These are phyloP conservation scores for Apteryx owenii DNA, from an alignment of 2,113 vertebrate species.

Conservation along the genomic window DNA sequence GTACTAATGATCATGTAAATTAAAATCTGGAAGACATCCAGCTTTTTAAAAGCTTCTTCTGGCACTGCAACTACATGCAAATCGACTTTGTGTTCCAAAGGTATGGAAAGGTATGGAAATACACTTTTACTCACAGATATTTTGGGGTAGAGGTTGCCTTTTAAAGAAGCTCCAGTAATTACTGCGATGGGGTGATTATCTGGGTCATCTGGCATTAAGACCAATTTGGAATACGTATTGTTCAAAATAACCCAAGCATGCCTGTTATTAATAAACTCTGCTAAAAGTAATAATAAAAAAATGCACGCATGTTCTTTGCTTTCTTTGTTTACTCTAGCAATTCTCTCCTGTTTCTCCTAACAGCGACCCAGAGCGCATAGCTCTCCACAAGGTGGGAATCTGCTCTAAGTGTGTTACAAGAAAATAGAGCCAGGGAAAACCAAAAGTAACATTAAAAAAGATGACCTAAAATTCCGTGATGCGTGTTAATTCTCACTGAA, in stretches of 20 bases:
- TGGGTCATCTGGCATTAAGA: background rate
- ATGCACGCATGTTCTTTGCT: background rate
- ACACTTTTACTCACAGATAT: background rate
- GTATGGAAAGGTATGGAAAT: background rate
- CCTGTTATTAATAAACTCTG: background rate
- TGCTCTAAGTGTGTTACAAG: background rate
- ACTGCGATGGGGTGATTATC: background rate
- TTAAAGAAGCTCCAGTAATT: constrained; percentile 13
- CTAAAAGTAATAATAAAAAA: background rate
- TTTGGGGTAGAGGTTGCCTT: background rate
- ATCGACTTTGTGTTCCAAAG: constrained; percentile 45
- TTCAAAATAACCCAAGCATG: constrained; percentile 10
- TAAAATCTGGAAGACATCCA: constrained; percentile 64
- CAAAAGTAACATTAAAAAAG: background rate
- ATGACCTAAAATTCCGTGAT: background rate
- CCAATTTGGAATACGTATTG: background rate
- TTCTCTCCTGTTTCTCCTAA: background rate
- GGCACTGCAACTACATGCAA: constrained; percentile 25
- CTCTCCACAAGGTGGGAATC: background rate
- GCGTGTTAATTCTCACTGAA: background rate
- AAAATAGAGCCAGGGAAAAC: background rate
- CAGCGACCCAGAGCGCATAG: background rate
- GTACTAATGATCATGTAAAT: constrained; percentile 68
- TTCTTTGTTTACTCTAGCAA: background rate
- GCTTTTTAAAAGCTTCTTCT: constrained; percentile 62